Evolutionary conservation across 2,113 vertebrate species (phyloP).

Genomic region (Aix galericulata): DNA sequence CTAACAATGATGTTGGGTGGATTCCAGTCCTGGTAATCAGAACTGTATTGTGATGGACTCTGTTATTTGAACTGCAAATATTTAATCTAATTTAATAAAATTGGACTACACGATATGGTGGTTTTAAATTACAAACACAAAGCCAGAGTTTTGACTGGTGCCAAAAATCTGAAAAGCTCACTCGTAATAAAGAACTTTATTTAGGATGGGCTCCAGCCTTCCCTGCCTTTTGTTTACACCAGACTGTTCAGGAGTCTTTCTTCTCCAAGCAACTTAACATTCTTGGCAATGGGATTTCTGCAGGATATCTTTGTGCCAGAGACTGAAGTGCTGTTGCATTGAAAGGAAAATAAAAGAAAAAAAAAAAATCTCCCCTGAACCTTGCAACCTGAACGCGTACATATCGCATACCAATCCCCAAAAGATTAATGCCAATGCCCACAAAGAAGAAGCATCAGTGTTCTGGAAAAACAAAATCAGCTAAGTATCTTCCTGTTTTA

Average conservation of each 20-base stretch:
- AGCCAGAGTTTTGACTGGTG: conserved; percentile 2
- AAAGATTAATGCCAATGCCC: neutral
- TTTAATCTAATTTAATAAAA: conserved; percentile 59
- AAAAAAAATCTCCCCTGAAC: neutral
- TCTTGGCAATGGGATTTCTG: conserved; percentile 57
- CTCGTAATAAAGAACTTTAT: conserved; percentile 51
- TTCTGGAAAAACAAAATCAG: neutral
- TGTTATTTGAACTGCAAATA: conserved; percentile 29
- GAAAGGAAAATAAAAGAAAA: conserved; percentile 50
- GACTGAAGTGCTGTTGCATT: neutral
- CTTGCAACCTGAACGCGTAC: neutral
- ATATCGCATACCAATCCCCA: neutral
- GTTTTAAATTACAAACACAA: conserved; percentile 52
- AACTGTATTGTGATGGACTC: neutral
- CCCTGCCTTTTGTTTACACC: conserved; percentile 65
- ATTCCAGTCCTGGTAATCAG: conserved; percentile 23
- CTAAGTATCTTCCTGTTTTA: neutral
- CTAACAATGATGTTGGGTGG: neutral
- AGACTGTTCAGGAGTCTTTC: conserved; percentile 44
- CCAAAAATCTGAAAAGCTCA: conserved; percentile 56
- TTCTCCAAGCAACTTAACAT: conserved; percentile 64
- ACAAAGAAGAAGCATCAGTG: neutral
- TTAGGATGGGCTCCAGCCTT: conserved; percentile 64
- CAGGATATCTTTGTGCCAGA: conserved; percentile 33
- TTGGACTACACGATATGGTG: neutral